Conservation (phyloP, 1,140 invertebrate genomes). For the Hyles euphorbiae region DNA sequence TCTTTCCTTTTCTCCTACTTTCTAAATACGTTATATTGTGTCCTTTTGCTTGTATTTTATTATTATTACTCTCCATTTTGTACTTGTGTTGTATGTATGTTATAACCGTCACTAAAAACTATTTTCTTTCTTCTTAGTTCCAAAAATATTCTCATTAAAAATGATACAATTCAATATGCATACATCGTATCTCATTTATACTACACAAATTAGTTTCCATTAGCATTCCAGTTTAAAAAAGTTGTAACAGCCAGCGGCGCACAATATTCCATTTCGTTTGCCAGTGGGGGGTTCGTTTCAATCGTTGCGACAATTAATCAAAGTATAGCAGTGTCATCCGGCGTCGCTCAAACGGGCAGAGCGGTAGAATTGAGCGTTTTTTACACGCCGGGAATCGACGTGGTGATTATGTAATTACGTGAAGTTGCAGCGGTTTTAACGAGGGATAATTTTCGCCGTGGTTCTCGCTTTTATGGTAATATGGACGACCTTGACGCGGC, state of each 20-base stretch:
- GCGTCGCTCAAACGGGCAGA: constrained; percentile 43
- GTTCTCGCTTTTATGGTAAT: too few species aligned
- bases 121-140: too few species aligned
- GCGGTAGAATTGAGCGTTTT: constrained; percentile 44
- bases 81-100: too few species aligned
- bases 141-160: background rate
- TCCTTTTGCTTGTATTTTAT: too few species aligned
- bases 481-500: too few species aligned
- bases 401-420: constrained; percentile 10
- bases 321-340: constrained; percentile 68
- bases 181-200: too few species aligned
- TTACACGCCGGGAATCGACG: constrained; percentile 15
- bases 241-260: constrained; percentile 40
- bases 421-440: background rate
- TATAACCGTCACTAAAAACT: too few species aligned
- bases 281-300: constrained; percentile 68
- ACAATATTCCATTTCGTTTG: constrained; percentile 69
- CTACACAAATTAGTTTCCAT: constrained; percentile 51
- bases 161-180: background rate
- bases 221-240: constrained; percentile 55
- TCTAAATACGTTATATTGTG: too few species aligned
- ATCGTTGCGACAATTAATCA: constrained; percentile 72
- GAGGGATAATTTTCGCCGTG: too few species aligned
- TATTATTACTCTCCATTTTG: too few species aligned
- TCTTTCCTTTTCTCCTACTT: too few species aligned